Base-by-base conservation (phyloP, 2,888 invertebrate species). In the Ophion slaviceki region DNA sequence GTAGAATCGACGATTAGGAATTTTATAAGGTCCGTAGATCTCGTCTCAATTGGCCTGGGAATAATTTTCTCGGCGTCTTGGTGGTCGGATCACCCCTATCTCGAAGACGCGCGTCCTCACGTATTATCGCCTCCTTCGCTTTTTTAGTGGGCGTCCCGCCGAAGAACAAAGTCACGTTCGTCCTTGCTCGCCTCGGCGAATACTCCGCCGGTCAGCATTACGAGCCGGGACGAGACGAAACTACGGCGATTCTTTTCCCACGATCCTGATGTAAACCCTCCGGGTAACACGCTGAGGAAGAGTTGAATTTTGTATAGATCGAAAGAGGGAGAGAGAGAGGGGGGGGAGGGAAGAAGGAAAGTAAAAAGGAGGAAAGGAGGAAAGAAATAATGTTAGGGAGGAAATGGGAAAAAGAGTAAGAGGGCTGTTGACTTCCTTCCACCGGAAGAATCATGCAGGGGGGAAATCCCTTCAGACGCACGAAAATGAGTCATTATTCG, bases 131-230 rank as follows among this genome's bases (percentile, higher is more conserved):
- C 36, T 14, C 45, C 61, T 62, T 20, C 61, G 24, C 40, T 24
- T 45, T 40, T 45, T 10, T 20, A 24, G 32, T 40, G 64, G 10
- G 45, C 45, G 64, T 7, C 40, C 8, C 8, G 28, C 2, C 53
- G n/a, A 28, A 47, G 64, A 71, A 66, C 45, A 68, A 61, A 82
- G 72, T 82, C 82, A 78, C 82, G 77, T 82, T 72, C 71, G 77
- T 59, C 72, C 68, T 72, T 77, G 53, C 53, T 76, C 36, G 36
- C 47, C 76, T 82, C 53, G 76, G 64, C 57, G 71, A 82, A 70
- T 71, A 57, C 62, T 64, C 20, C 24, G 67, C 57, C 59, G 66
- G 59, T 67, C 74, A 53, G 32, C 47, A 70, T 70, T 47, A 53
- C 64, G 17, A 17, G 6, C 36, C 17, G 40, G 2, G 32, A 36